These are phyloP conservation scores for Pheosia tremula DNA, from an alignment of 2,888 invertebrate species.

Conservation along the genomic window DNA sequence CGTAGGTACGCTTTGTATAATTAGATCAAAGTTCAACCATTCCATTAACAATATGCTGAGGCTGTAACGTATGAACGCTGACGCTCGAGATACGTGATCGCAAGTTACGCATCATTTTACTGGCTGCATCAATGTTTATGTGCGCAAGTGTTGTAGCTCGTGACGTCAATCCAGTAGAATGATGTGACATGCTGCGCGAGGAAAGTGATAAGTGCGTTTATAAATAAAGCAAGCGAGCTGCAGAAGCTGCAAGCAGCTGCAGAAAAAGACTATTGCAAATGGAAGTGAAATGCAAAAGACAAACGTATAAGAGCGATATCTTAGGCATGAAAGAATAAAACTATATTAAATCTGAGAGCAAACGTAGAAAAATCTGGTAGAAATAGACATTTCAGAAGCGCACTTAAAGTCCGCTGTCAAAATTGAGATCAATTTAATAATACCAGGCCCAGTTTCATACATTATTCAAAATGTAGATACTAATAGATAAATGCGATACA, in stretches of 20 bases:
- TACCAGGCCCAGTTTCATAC: too few relatives aligned
- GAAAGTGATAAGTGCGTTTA: background rate
- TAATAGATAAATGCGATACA: too few relatives aligned
- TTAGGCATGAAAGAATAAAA: too few relatives aligned
- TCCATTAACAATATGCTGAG: background rate
- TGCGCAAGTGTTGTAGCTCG: constrained; percentile 33
- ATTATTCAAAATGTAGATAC: too few relatives aligned
- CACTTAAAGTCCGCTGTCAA: too few relatives aligned
- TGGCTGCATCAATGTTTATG: constrained; percentile 14
- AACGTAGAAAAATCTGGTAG: too few relatives aligned
- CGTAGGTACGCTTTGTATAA: too few relatives aligned
- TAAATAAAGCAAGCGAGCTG: background rate
- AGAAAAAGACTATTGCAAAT: background rate
- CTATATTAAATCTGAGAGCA: too few relatives aligned
- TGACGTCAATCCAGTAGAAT: constrained; percentile 27
- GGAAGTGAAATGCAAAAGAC: background rate
- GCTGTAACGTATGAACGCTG: too few relatives aligned
- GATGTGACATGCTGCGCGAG: constrained; percentile 15
- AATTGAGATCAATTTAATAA: too few relatives aligned
- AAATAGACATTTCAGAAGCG: too few relatives aligned
- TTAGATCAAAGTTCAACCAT: constrained; percentile 1
- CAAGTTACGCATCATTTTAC: constrained; percentile 11
- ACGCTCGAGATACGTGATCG: background rate
- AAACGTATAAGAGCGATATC: too few relatives aligned
- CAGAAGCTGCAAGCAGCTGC: background rate